These are phyloP conservation scores for Eupeodes luniger DNA, from an alignment of 2,888 invertebrate genomes.

Conservation along the genomic window DNA sequence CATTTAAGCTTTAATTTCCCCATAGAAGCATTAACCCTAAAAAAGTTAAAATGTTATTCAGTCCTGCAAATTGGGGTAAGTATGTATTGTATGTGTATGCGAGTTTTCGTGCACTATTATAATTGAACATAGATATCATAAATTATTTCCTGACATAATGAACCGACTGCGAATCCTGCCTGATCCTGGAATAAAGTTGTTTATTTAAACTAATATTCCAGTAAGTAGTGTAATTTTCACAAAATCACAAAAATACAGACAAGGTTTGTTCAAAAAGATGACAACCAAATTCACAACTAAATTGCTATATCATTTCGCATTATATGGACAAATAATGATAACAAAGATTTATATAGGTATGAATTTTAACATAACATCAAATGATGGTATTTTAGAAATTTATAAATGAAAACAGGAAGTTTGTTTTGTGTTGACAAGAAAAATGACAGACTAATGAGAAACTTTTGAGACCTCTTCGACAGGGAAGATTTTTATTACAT, in stretches of 20 bases:
- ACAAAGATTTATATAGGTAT: neutral
- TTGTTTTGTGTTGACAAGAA: neutral
- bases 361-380: neutral
- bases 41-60: slow-evolving; percentile 18
- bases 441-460: slow-evolving; percentile 8
- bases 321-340: neutral
- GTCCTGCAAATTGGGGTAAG: neutral
- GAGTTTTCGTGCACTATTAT: slow-evolving; percentile 17
- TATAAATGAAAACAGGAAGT: neutral
- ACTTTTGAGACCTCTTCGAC: neutral
- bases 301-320: slow-evolving; percentile 41
- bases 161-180: slow-evolving; percentile 17
- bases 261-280: neutral
- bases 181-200: slow-evolving; percentile 54
- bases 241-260: slow-evolving; percentile 29
- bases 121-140: neutral
- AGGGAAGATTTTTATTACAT: neutral
- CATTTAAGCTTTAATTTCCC: slow-evolving; percentile 31
- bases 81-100: neutral
- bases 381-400: neutral
- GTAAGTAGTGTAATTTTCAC: slow-evolving; percentile 59
- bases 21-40: slow-evolving; percentile 11
- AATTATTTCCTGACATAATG: slow-evolving; percentile 46
- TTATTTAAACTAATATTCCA: slow-evolving; percentile 67
- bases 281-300: slow-evolving; percentile 29